Evolutionary conservation across 2,888 invertebrate species (phyloP), one percentile per base, ranked within the genome.

Genomic region (Stegophylla sp.): DNA sequence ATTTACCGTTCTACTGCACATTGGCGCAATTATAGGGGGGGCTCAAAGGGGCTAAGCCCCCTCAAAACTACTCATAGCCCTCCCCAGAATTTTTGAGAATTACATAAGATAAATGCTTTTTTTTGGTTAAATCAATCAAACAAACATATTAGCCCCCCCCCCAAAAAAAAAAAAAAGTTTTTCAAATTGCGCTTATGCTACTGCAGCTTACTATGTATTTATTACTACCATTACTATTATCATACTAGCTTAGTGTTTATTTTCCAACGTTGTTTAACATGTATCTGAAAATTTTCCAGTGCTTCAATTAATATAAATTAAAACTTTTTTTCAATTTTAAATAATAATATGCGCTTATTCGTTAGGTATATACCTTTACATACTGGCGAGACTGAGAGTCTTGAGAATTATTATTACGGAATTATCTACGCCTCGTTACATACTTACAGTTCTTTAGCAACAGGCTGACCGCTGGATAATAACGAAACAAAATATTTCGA

Each of bases 211-310:
- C 20, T 53, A n/a, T n/a, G 4, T 51, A 51, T 51, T 5, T 53
- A 9, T 12, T 45, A 5, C 53, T 20, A n/a, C n/a, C n/a, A n/a
- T n/a, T n/a, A n/a, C n/a, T n/a, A n/a, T n/a, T n/a, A n/a, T n/a
- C n/a, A n/a, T n/a, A n/a, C 5, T 1, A n/a, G 2, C 3, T n/a
- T 2, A 15, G 51, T 53, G 20, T 20, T n/a, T 10, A 28, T 69
- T 7, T 23, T 15, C 15, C 10, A 20, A 13, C 23, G 34, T n/a
- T n/a, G n/a, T 23, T 28, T 71, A 67, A 26, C 34, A 4, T 45
- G n/a, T n/a, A n/a, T n/a, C 34, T 15, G 34, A 69, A 48, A 34
- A 15, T 51, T 71, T 71, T 71, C 34, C 53, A 71, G 53, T 71
- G 34, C 20, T 71, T 71, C n/a, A n/a, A n/a, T 53, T 9, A 20